A percentile compares a stretch with the other conserved stretches of the same genome.
phyloP scores from a whole-genome alignment of 2,888 invertebrate genomes.

The Drosophila falleni region DNA sequence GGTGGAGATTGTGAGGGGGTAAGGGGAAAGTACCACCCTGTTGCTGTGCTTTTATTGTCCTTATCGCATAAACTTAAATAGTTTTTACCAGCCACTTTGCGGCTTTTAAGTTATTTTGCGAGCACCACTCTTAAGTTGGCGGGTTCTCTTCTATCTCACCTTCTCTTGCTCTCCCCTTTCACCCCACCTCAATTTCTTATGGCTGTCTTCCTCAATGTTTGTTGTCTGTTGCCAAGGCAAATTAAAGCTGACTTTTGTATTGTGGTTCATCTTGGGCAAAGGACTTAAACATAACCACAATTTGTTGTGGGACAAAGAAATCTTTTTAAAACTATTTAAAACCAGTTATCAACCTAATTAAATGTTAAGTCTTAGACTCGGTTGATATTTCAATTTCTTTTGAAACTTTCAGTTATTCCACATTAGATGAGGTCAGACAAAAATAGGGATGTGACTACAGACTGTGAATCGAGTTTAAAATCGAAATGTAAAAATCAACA shows the following conservation, averaged over 20 bases:
- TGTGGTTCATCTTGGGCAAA: conserved; percentile 8
- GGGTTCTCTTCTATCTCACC: background rate
- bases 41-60: conserved; percentile 72
- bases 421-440: conserved; percentile 29
- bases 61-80: conserved; percentile 80
- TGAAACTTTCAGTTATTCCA: conserved; percentile 51
- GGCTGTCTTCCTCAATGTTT: conserved; percentile 1
- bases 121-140: conserved; percentile 66
- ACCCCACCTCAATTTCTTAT: background rate
- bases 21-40: conserved; percentile 25
- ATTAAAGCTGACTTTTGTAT: conserved; percentile 49
- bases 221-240: conserved; percentile 32
- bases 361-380: conserved; percentile 43
- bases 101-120: conserved; percentile 81
- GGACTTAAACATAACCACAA: conserved; percentile 2
- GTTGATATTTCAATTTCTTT: conserved; percentile 51
- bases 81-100: conserved; percentile 81
- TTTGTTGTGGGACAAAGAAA: conserved; percentile 3
- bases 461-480: too few relatives aligned
- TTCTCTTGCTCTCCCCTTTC: background rate
- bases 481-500: too few relatives aligned
- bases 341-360: conserved; percentile 63
- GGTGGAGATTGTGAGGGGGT: background rate
- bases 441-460: background rate
- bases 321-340: conserved; percentile 37